These are phyloP conservation scores for Ferrisia virgata DNA, from an alignment of 2,888 invertebrate genomes.

Conservation along the genomic window DNA sequence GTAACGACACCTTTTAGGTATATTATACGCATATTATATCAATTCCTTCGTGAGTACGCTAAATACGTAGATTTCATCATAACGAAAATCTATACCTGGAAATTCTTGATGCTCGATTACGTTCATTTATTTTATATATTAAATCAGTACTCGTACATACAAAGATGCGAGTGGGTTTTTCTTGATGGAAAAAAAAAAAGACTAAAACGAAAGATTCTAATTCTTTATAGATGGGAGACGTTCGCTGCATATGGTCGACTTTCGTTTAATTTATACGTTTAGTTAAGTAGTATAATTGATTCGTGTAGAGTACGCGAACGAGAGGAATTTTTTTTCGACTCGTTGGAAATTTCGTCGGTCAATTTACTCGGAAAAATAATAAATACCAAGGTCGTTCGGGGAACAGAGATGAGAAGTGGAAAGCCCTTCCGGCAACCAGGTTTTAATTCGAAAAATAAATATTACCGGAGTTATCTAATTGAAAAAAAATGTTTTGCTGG, in stretches of 20 bases:
- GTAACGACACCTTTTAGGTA: too few relatives aligned
- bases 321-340: neutral
- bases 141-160: too few relatives aligned
- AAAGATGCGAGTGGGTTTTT: neutral
- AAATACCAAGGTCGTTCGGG: neutral
- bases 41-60: too few relatives aligned
- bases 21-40: too few relatives aligned
- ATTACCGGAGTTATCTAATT: neutral
- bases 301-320: neutral
- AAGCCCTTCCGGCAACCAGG: neutral
- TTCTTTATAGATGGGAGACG: neutral
- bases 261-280: neutral
- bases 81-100: neutral
- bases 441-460: neutral
- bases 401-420: neutral
- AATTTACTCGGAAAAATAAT: conserved; percentile 9
- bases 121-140: neutral
- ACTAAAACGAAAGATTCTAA: neutral
- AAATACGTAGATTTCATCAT: too few relatives aligned
- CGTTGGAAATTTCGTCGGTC: conserved; percentile 1
- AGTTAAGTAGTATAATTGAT: too few relatives aligned
- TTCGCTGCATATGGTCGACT: too few relatives aligned
- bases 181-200: neutral
- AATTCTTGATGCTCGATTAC: neutral
- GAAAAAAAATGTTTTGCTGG: neutral